Evolutionary conservation across 2,888 invertebrate species (phyloP), one percentile per base, ranked within the genome.

Genomic region (Deroplatys truncata): DNA sequence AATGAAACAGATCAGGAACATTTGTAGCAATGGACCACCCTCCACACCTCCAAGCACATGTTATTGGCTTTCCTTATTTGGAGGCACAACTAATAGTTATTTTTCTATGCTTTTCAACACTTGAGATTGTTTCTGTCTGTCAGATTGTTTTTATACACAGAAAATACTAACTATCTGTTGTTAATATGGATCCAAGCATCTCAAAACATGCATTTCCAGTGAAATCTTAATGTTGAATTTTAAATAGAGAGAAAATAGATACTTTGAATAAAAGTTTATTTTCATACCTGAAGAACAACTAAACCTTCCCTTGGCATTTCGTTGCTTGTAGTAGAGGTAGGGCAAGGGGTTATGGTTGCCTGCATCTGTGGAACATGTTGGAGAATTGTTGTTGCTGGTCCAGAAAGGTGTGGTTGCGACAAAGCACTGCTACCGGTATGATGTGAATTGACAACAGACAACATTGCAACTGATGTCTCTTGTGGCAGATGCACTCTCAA

Each of bases 301-400:
- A 96, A 93, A 91, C 96, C 96, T 91, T 96, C 96, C 91, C 95
- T 95, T 90, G 95, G 94, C 91, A 95, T 93, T 86, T 94, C 93
- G 72, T 94, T 94, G 90, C 94, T 93, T 90, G 94, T 93, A 0
- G 94, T 94, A 28, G 95, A 83, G 56, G 56, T 72, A 72, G 56
- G 94, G 89, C 95, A 96, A 0, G 96, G 96, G 20, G 96, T 96
- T 88, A 97, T 96, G 43, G 96, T 96, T 86, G 96, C 96, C 91
- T 96, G 94, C 56, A 96, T 95, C 84, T 95, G 94, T n/a, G 95
- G 95, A 92, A 92, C 92, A 90, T 93, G 93, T 13, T 93, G 92
- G 35, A 91, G 92, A 84, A 92, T 91, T 10, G 86, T n/a, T 28
- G 86, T 29, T 3, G 86, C 82, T 28, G 86, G 29, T 28, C 86